phyloP scores from a whole-genome alignment of 2,797 vertebrate genomes.

The Siniperca obscura region DNA sequence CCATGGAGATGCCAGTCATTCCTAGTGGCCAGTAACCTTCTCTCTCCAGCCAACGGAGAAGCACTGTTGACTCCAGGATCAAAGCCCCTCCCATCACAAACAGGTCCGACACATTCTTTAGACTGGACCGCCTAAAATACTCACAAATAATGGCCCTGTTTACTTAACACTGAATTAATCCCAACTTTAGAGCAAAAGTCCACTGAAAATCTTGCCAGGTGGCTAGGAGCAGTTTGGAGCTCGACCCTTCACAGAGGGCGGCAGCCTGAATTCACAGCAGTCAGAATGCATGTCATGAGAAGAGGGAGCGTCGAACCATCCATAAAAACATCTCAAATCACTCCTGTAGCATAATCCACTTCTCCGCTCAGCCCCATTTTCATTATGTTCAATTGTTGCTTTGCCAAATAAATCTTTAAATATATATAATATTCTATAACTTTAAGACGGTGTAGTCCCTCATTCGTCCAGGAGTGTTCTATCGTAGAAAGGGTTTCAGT shows the following conservation, averaged over 20 bases:
- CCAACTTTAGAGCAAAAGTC: neutral
- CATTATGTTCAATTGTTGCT: neutral
- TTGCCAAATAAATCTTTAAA: too few relatives aligned
- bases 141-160: conserved; percentile 46
- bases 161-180: neutral
- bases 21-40: conserved; percentile 97
- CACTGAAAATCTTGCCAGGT: too few relatives aligned
- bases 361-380: neutral
- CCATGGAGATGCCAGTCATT: conserved; percentile 99
- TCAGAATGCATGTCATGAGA: neutral
- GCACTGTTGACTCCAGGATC: conserved; percentile 93
- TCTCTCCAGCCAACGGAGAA: conserved; percentile 95
- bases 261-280: neutral
- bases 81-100: conserved; percentile 99
- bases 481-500: too few relatives aligned
- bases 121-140: conserved; percentile 90
- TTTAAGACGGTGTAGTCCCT: too few relatives aligned
- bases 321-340: neutral
- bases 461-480: too few relatives aligned
- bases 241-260: neutral
- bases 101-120: conserved; percentile 97
- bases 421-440: too few relatives aligned
- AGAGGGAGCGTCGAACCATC: neutral
- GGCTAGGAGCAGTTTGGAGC: neutral
- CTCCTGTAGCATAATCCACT: too few relatives aligned